phyloP scores from a whole-genome alignment of 2,113 vertebrate species.

The Myrmophylax atrothorax region DNA sequence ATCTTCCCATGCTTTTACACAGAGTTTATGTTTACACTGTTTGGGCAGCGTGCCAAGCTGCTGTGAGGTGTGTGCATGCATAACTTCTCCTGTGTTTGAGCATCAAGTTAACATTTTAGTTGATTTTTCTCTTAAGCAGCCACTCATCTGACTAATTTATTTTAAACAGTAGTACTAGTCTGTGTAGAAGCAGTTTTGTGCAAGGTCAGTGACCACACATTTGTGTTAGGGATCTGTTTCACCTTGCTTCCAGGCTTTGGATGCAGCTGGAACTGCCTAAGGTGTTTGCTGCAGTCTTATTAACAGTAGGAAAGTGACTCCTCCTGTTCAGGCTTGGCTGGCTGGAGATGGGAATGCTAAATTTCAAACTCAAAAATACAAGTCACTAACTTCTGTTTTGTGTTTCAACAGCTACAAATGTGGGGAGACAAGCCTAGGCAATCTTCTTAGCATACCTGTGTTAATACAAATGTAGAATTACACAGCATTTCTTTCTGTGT shows the following conservation, averaged over 20 bases:
- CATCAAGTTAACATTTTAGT: not conserved
- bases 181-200: not conserved
- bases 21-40: not conserved
- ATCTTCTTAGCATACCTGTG: not conserved
- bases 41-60: not conserved
- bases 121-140: not conserved
- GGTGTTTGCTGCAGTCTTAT: accelerated
- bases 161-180: not conserved
- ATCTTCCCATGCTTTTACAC: not conserved
- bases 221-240: not conserved
- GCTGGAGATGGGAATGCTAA: not conserved
- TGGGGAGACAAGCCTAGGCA: not conserved
- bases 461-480: not conserved
- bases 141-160: not conserved
- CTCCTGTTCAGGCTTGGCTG: not conserved
- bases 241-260: not conserved
- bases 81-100: not conserved
- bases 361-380: not conserved
- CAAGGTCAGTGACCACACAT: not conserved
- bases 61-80: not conserved
- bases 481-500: not conserved
- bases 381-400: not conserved
- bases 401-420: not conserved
- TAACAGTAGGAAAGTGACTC: not conserved
- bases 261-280: not conserved